Base-by-base conservation (phyloP, 2,797 vertebrate species). In the Pantherophis alleghaniensis region DNA sequence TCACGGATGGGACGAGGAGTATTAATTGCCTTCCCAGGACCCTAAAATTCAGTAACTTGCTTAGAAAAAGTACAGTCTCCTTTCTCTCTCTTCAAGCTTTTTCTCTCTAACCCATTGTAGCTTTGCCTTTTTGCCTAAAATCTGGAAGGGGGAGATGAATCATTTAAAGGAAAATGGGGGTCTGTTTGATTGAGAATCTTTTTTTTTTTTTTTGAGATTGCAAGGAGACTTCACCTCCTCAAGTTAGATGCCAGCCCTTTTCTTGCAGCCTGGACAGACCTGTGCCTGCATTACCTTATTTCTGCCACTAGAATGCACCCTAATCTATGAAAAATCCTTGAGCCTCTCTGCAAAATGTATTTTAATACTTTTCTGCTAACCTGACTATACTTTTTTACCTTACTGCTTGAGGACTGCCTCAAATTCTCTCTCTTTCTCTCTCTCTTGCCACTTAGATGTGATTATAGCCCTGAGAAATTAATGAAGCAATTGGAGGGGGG, bases 261-360 rank as follows among this genome's bases (percentile, higher is more conserved):
- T 95, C 95, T 93, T 90, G 91, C 94, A 94, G 94, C 93, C 93
- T 94, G 93, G 93, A 94, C 37, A 47, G 37, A 42, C 9, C 37
- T 96, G 95, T 96, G 96, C 95, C 97, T 98, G 98, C 97, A 98
- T 96, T 98, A 97, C 98, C 95, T 89, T 63, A 95, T 97, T 97
- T 97, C 97, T 97, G 96, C 97, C 98, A 97, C 98, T 98, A 98
- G 98, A 98, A 97, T 98, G 98, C 98, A 98, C 97, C 95, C 98
- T 98, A 97, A 98, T 97, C 98, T 98, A 96, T 97, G 97, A 95
- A 97, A 98, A 98, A 96, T 96, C 93, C 51, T 93, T 83, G 93
- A 92, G 95, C 90, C 93, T 0, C 79, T 94, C 92, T 93, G 95
- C 94, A 93, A 95, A 92, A 96, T 96, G 89, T 53, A 61, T 6